These are phyloP conservation scores for Acanthosepion lycidas DNA, from an alignment of 2,888 invertebrate genomes.

Conservation along the genomic window DNA sequence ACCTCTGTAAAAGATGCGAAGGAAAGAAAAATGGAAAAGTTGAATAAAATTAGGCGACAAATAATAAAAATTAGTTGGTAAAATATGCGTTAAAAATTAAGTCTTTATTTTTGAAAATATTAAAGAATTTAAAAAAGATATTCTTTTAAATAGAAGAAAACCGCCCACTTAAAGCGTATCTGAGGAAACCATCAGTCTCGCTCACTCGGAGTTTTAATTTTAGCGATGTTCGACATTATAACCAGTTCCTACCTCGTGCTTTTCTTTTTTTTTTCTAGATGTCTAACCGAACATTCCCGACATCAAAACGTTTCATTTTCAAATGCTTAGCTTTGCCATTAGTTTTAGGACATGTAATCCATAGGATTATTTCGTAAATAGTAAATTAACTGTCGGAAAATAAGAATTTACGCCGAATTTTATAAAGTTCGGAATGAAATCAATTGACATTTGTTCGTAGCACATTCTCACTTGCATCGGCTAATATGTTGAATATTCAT, in stretches of 20 bases:
- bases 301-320: neutral
- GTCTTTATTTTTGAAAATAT: neutral
- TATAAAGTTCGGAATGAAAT: neutral
- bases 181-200: neutral
- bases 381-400: neutral
- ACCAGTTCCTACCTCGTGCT: constrained; percentile 4
- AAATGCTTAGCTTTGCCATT: neutral
- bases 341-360: neutral
- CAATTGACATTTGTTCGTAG: neutral
- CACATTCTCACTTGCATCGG: neutral
- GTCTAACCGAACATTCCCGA: neutral
- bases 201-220: neutral
- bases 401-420: neutral
- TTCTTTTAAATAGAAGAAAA: neutral
- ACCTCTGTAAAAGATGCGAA: neutral
- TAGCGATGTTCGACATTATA: neutral
- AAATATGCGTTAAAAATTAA: neutral
- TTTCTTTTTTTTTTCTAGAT: neutral
- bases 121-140: neutral
- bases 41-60: neutral
- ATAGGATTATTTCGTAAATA: neutral
- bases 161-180: constrained; percentile 33
- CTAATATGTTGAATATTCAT: neutral
- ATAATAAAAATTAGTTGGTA: neutral
- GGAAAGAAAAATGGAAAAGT: neutral